Evolutionary conservation across 2,797 vertebrate genomes (phyloP).

Genomic region (Novumbra hubbsi): DNA sequence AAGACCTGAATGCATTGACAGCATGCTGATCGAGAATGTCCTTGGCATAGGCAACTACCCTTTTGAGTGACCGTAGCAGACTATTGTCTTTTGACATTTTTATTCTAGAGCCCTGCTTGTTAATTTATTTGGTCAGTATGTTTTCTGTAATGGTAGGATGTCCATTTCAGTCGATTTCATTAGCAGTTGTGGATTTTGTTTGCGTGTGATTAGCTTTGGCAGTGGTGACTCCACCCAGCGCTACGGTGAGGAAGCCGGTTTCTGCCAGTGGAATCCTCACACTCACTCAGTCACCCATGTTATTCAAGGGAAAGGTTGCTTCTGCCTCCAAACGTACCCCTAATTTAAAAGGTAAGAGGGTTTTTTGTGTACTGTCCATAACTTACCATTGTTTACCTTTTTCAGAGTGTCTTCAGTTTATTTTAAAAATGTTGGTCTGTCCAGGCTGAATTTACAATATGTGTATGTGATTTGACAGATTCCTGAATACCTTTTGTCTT

Average conservation of each 20-base stretch:
- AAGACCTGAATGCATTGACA: too few relatives aligned
- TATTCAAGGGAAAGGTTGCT: slow-evolving; percentile 73
- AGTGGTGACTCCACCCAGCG: slow-evolving; percentile 71
- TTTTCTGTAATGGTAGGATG: neutral
- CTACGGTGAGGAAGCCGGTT: slow-evolving; percentile 66
- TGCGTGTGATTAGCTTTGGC: slow-evolving; percentile 20
- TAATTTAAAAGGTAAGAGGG: slow-evolving; percentile 30
- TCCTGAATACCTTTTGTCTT: slow-evolving; percentile 6
- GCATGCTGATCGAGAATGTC: too few relatives aligned
- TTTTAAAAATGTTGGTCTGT: neutral
- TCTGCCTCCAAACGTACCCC: slow-evolving; percentile 51
- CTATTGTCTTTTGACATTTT: too few relatives aligned
- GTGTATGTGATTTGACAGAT: neutral
- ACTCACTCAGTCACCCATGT: slow-evolving; percentile 88
- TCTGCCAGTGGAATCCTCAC: slow-evolving; percentile 84
- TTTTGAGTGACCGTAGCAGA: too few relatives aligned
- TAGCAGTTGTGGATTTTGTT: neutral
- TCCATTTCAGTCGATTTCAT: neutral
- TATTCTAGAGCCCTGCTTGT: too few relatives aligned
- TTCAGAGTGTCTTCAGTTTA: neutral
- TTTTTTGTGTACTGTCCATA: too few relatives aligned
- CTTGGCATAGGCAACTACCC: too few relatives aligned
- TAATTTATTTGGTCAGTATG: neutral
- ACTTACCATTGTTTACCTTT: neutral
- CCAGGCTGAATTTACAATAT: neutral